Percentiles rank a stretch among this genome's conserved stretches.
These are phyloP conservation scores for Melanaphis sacchari DNA, from an alignment of 1,140 invertebrate species.

Conservation along the genomic window DNA sequence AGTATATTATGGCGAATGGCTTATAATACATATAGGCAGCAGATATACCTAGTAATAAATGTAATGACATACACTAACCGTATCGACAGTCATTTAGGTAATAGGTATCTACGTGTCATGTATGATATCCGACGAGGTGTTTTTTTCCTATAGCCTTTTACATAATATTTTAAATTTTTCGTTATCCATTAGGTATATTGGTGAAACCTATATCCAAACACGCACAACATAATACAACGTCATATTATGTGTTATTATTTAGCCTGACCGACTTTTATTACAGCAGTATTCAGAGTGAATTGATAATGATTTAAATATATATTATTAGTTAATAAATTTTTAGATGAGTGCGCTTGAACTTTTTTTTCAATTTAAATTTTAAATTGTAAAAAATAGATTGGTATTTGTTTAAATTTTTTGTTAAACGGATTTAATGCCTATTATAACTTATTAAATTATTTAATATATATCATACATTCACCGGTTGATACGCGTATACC, in stretches of 20 bases:
- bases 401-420: no score
- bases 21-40: no score
- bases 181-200: neutral
- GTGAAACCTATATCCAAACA: neutral
- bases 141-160: neutral
- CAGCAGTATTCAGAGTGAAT: neutral
- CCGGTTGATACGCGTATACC: no score
- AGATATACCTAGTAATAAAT: neutral
- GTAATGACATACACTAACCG: neutral
- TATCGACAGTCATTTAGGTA: neutral
- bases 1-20: no score
- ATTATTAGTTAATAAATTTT: neutral
- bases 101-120: neutral
- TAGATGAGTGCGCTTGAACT: neutral
- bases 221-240: neutral
- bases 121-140: neutral
- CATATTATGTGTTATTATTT: neutral
- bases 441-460: no score
- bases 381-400: no score
- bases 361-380: no score
- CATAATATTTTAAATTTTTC: neutral
- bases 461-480: neutral
- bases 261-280: neutral
- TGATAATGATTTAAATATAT: neutral
- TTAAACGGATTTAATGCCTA: no score